phyloP scores from a whole-genome alignment of 2,888 invertebrate species.

The Parthenolecanium corni region DNA sequence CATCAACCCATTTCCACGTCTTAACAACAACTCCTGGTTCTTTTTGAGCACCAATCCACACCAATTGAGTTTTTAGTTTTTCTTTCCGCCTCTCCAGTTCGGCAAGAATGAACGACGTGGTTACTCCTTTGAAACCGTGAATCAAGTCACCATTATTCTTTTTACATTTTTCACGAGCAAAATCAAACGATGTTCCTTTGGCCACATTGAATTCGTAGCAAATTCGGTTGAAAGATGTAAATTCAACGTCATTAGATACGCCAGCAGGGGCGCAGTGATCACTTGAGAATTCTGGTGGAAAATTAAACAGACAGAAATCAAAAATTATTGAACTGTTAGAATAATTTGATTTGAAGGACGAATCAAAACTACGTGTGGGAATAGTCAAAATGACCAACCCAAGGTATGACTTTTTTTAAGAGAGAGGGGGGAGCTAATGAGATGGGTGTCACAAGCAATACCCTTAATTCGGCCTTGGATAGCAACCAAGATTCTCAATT shows the following conservation, averaged over 20 bases:
- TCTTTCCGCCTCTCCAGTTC: constrained; percentile 70
- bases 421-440: too few relatives aligned
- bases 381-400: too few relatives aligned
- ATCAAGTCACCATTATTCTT: constrained; percentile 57
- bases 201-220: constrained; percentile 81
- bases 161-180: constrained; percentile 64
- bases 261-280: constrained; percentile 67
- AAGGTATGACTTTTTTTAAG: too few relatives aligned
- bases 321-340: constrained; percentile 15
- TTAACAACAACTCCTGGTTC: constrained; percentile 70
- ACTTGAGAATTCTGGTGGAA: constrained; percentile 61
- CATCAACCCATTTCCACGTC: constrained; percentile 84
- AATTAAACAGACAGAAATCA: neutral
- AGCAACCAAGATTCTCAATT: too few relatives aligned
- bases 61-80: constrained; percentile 68
- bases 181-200: constrained; percentile 69
- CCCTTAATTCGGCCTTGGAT: too few relatives aligned
- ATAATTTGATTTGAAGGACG: too few relatives aligned
- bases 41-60: constrained; percentile 85
- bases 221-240: constrained; percentile 70
- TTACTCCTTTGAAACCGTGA: constrained; percentile 50
- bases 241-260: constrained; percentile 63
- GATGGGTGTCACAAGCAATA: too few relatives aligned
- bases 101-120: constrained; percentile 56
- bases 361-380: too few relatives aligned